These are phyloP conservation scores for Coccyzus lansbergi DNA, from an alignment of 2,797 vertebrate genomes.

Conservation along the genomic window DNA sequence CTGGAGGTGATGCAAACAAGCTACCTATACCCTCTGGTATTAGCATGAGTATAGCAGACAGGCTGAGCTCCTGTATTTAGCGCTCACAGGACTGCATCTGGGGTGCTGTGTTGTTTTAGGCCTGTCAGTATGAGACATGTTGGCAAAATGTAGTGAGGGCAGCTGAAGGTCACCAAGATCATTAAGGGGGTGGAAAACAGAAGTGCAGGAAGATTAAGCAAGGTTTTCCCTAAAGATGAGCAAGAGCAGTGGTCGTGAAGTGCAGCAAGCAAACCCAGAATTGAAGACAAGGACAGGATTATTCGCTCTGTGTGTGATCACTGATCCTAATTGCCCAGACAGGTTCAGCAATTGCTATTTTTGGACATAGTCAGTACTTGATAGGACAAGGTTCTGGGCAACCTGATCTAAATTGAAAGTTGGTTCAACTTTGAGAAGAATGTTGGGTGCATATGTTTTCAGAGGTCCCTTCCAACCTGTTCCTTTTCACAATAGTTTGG, in stretches of 20 bases:
- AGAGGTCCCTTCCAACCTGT: neutral
- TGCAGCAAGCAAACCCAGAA: neutral
- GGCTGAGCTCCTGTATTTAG: neutral
- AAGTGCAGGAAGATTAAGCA: fast-evolving
- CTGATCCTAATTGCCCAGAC: neutral
- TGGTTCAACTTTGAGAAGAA: neutral
- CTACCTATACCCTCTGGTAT: no score
- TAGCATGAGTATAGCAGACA: neutral
- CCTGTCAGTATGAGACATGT: neutral
- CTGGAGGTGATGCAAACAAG: neutral
- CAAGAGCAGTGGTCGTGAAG: fast-evolving
- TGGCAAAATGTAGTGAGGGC: neutral
- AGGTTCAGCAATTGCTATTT: neutral
- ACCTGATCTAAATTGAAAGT: neutral
- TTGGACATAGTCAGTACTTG: neutral
- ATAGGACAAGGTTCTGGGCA: neutral
- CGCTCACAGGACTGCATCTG: neutral
- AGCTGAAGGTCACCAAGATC: neutral
- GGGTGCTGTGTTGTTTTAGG: neutral
- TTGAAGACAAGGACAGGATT: neutral
- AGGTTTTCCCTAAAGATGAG: neutral
- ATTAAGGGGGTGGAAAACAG: neutral
- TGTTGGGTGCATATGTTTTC: neutral
- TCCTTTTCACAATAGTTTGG: neutral
- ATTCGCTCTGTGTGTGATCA: neutral